Evolutionary conservation across 1,140 invertebrate species (phyloP), one percentile per base, ranked within the genome.

Genomic region (Drosophila willistoni): DNA sequence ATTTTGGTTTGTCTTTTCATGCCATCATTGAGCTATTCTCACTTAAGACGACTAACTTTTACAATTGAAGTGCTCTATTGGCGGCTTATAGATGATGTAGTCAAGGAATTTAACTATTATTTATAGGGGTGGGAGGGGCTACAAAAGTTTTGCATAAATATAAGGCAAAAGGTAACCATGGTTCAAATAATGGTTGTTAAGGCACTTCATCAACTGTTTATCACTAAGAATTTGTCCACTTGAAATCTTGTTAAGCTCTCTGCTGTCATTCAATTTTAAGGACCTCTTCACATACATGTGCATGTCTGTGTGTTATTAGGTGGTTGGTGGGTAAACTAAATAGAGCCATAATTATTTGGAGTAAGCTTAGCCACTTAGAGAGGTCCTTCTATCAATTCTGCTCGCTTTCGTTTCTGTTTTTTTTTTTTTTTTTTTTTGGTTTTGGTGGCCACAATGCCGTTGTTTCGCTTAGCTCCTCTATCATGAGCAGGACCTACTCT

Each of bases 311-410:
- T 29, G 25, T 29, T 29, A 29, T 29, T 29, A 29, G 44, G 44
- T 9, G 44, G 10, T 9, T 51, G 29, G 29, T 9, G 17, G 44
- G 44, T 22, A 59, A 59, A 59, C 56, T 59, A 59, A 59, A 59
- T 59, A 36, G 29, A 19, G 56, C 34, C 56, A 59, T 59, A 59
- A 59, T 59, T 59, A 59, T 59, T 59, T 59, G 56, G 7, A 36
- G 25, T 59, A 36, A 59, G 56, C 56, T 51, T 36, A 34, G 29
- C 55, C 55, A 57, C 55, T 57, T 57, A 33, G 55, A 19, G 25
- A 19, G 25, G 3, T 29, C 55, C 29, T 34, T 36, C 29, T 57
- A 57, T 57, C 55, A 57, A 57, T 57, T 57, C 9, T 47, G 44
- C 12, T 47, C 44, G 13, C 14, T 17, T 47, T 19, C 2, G n/a